Percentiles rank a stretch among this genome's conserved stretches.
Conservation (phyloP, 1,140 invertebrate species). For the Habropoda laboriosa region DNA sequence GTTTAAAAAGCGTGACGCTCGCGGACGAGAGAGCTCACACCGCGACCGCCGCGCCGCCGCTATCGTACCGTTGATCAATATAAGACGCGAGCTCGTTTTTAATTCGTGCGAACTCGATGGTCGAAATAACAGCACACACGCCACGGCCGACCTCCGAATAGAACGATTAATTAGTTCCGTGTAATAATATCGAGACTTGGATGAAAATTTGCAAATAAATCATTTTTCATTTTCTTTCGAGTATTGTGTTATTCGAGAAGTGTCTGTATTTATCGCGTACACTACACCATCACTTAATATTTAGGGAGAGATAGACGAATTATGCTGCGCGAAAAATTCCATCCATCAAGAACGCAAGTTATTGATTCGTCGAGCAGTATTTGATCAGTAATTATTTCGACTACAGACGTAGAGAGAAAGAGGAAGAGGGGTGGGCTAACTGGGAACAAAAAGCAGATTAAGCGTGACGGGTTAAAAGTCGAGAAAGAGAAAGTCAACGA, state of each 20-base stretch:
- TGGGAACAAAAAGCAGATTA: conserved; percentile 52
- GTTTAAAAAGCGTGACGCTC: conserved; percentile 49
- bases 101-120: background rate
- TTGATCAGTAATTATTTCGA: background rate
- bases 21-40: background rate
- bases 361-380: background rate
- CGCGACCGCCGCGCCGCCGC: background rate
- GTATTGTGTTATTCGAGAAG: too few relatives aligned
- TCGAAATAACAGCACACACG: background rate
- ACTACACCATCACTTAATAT: background rate
- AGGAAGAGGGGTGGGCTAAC: background rate
- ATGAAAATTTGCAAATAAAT: too few relatives aligned
- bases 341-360: background rate
- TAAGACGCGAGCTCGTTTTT: conserved; percentile 13
- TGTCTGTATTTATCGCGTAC: too few relatives aligned
- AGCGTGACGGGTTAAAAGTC: conserved; percentile 58
- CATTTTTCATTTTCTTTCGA: too few relatives aligned
- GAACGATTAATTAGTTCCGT: too few relatives aligned
- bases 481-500: conserved; percentile 65
- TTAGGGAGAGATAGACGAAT: background rate
- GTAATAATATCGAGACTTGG: too few relatives aligned
- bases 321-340: background rate
- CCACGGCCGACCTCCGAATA: too few relatives aligned
- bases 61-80: conserved; percentile 12
- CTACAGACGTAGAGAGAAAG: background rate